Evolutionary conservation across 1,140 invertebrate species (phyloP), one percentile per base, ranked within the genome.

Genomic region (Drosophila lowei): DNA sequence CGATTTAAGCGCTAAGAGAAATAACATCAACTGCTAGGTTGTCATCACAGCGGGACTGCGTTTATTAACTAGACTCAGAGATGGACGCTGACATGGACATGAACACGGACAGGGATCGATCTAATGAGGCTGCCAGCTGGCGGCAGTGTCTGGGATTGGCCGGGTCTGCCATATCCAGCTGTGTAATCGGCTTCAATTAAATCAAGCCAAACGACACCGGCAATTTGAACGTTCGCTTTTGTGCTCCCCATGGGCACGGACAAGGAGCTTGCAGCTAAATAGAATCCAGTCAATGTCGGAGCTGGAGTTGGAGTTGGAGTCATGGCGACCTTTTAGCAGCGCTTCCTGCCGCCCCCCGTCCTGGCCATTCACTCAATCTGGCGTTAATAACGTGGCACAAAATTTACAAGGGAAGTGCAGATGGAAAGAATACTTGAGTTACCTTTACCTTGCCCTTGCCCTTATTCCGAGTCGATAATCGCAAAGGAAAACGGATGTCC

Each of bases 181-280:
- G 83, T 77, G 83, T 72, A 86, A 88, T 83, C 80, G 83, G 72
- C 83, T 88, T 88, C 78, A 88, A 88, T 88, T 88, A 88, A 89
- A 83, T 83, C 71, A 79, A 79, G 66, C 71, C 78, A 76, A 68
- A 66, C 70, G 81, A 83, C 74, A 81, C 81, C 66, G 66, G 72
- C 83, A 86, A 88, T 78, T 86, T 66, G 60, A 72, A 67, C 70
- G 83, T 75, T 68, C 13, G 80, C 74, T 68, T 88, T 76, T 83
- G 74, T 83, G 66, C 43, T 50, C 54, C 44, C 49, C 18, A 28
- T 30, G 46, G 57, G 72, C 57, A 52, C 25, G 28, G 48, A 47
- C 46, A 43, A 25, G n/a, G 53, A 61, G 53, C 54, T 54, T 55
- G 56, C 57, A 70, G 66, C 55, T 62, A 47, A 62, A 59, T 72